Evolutionary conservation across 1,140 invertebrate genomes (phyloP), one percentile per base, ranked within the genome.

Genomic region (Meloidogyne floridensis): DNA sequence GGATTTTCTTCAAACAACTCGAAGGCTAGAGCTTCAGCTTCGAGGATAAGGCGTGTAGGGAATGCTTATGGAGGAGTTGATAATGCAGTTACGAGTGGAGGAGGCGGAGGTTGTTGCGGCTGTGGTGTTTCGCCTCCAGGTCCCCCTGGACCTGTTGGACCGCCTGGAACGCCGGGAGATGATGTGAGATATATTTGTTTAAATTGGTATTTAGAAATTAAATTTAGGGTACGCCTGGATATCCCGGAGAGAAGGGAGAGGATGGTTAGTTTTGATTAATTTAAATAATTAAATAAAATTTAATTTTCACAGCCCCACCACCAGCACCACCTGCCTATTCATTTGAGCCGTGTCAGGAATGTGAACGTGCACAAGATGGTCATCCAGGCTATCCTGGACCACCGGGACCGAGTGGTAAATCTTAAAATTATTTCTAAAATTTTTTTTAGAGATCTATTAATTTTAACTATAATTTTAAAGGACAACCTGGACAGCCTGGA

Each of bases 121-220:
- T 79, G 77, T 47, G 77, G 77, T 18, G 54, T 79, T 43, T 72
- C 77, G 3, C 18, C 65, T n/a, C 77, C 65, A 20, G 77, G 77
- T 1, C 65, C 65, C 9, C 56, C 59, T 11, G 77, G 77, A 13
- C 77, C 77, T 42, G 32, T 18, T 5, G 77, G 77, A 10, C 10
- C 42, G 10, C 77, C 77, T 4, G 77, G 77, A n/a, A 8, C 8
- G 11, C 77, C 77, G 8, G 77, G 77, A n/a, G 65, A 79, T n/a
- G 77, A 79, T 53, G 77, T 65, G 59, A 65, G n/a, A n/a, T 65
- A 65, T 65, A n/a, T 65, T 65, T 18, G n/a, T n/a, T n/a, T n/a
- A 65, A n/a, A 6, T 65, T 4, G 1, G 1, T 6, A n/a, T n/a
- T 65, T n/a, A n/a, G 4, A 47, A 5, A 47, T 65, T 65, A 51